These are phyloP conservation scores for Lepus europaeus DNA, from an alignment of 2,113 vertebrate species.

Conservation along the genomic window DNA sequence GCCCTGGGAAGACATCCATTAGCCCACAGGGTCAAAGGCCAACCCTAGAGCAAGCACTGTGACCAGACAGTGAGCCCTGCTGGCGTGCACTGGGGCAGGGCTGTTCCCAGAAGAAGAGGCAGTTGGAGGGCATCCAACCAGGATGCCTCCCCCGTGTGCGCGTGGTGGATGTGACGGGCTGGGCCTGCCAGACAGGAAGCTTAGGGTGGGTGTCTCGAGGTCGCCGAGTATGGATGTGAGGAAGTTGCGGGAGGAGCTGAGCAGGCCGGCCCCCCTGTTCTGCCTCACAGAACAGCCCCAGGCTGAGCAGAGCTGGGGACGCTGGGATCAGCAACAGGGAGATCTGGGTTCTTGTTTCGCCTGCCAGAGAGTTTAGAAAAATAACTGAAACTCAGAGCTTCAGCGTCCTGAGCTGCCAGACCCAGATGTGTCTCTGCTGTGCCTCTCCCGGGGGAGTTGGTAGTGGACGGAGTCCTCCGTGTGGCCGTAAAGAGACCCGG, in stretches of 20 bases:
- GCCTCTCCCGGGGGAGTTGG: not conserved
- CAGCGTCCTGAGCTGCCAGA: not conserved
- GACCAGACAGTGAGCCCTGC: not conserved
- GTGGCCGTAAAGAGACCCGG: no score
- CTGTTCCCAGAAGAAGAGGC: not conserved
- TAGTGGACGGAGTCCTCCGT: no score
- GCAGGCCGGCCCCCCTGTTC: accelerated
- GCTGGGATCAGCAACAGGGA: not conserved
- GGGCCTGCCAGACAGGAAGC: not conserved
- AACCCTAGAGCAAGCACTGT: not conserved
- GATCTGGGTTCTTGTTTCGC: not conserved
- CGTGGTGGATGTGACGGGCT: no score
- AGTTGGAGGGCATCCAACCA: not conserved
- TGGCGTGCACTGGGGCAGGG: accelerated
- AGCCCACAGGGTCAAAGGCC: no score
- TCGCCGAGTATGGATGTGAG: no score
- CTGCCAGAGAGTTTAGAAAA: not conserved
- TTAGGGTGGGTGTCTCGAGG: accelerated
- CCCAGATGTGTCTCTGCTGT: not conserved
- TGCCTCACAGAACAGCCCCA: no score
- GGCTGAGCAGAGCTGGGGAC: not conserved
- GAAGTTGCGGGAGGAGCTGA: accelerated
- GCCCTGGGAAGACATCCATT: not conserved
- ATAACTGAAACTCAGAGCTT: not conserved
- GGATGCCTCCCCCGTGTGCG: no score